Evolutionary conservation across 2,888 invertebrate genomes (phyloP).

Genomic region (Neria commutata): DNA sequence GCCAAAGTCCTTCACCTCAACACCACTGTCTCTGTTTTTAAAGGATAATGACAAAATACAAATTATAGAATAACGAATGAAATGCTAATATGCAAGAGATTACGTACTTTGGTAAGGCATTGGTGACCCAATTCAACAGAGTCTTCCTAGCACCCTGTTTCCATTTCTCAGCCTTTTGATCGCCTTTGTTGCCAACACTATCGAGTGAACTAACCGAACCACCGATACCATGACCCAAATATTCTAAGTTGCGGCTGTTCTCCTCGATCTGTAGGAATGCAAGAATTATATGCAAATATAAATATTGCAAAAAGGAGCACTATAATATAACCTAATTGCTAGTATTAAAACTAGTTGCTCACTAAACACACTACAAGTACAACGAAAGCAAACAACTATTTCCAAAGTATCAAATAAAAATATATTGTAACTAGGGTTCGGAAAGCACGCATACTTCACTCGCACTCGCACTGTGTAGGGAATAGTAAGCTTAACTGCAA

Average conservation of each 20-base stretch:
- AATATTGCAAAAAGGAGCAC: no score
- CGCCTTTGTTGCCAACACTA: constrained; percentile 69
- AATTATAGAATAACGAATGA: not conserved
- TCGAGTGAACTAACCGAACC: constrained; percentile 84
- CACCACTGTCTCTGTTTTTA: constrained; percentile 76
- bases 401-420: no score
- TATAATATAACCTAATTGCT: no score
- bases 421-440: no score
- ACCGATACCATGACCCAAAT: constrained; percentile 78
- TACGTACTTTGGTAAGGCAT: constrained; percentile 80
- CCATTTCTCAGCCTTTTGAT: constrained; percentile 72
- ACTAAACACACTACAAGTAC: no score
- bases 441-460: no score
- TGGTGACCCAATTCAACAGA: constrained; percentile 92
- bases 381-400: no score
- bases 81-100: constrained; percentile 28
- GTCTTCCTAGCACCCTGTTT: constrained; percentile 91
- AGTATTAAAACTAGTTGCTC: no score
- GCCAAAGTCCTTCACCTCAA: constrained; percentile 92
- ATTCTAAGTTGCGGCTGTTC: constrained; percentile 87
- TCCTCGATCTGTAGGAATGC: constrained; percentile 97
- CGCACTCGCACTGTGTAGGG: no score
- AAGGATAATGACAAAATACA: not conserved
- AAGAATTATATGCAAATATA: no score
- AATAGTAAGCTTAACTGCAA: no score